phyloP scores from a whole-genome alignment of 2,888 invertebrate genomes.

The Clunio marinus region DNA sequence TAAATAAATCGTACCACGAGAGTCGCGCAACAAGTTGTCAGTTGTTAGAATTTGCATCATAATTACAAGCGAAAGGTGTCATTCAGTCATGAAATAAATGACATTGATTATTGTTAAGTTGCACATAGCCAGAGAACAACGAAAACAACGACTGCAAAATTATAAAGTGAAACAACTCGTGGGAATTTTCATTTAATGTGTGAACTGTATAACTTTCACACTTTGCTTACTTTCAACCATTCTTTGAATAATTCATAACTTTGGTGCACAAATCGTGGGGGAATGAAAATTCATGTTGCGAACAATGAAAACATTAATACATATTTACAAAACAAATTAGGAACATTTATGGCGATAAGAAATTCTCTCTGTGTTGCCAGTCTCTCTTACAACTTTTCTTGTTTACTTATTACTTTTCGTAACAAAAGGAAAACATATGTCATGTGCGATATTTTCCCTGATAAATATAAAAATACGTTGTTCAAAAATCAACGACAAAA shows the following conservation, averaged over 20 bases:
- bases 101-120: background rate
- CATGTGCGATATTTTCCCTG: no score
- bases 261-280: background rate
- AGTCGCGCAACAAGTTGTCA: background rate
- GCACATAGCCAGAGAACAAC: background rate
- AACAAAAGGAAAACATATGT: no score
- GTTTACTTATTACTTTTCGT: no score
- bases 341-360: background rate
- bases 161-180: background rate
- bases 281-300: no score
- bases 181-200: background rate
- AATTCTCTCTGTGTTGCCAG: no score
- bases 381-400: no score
- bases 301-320: background rate
- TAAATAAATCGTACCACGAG: background rate
- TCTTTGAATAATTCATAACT: background rate
- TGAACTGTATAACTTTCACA: background rate
- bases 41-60: background rate
- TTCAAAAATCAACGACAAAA: no score
- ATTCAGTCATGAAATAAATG: background rate
- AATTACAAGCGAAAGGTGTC: slow-evolving; percentile 1
- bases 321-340: background rate
- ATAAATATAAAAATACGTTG: no score
- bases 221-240: background rate
- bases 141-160: background rate